Conservation (phyloP, 1,140 invertebrate species). For the Euwallacea similis region DNA sequence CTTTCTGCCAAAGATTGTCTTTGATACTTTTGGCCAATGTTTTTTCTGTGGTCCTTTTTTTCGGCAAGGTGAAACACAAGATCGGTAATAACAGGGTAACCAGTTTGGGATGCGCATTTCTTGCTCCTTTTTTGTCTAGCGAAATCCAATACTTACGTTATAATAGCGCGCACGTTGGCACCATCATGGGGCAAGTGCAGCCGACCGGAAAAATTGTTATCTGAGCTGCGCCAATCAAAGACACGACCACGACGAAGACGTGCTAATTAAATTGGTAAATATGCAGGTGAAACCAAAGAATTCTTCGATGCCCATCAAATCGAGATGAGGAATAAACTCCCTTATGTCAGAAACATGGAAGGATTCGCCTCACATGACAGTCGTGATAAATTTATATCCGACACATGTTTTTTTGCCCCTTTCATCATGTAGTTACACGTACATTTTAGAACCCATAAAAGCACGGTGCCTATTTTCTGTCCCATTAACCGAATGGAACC, state of each 20-base stretch:
- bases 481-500: conserved; percentile 21
- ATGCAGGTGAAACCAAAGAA: no score
- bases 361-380: no score
- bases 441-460: conserved; percentile 8
- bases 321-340: no score
- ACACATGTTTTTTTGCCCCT: no score
- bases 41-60: conserved; percentile 22
- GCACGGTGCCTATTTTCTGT: conserved; percentile 14
- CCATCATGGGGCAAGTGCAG: conserved; percentile 5
- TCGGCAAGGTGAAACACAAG: conserved; percentile 37
- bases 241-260: no score
- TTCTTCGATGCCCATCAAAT: no score
- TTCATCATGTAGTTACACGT: not conserved
- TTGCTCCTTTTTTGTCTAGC: conserved; percentile 36
- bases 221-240: conserved; percentile 15
- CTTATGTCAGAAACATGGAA: no score
- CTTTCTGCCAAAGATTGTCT: conserved; percentile 37
- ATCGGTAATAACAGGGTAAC: conserved; percentile 39
- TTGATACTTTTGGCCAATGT: conserved; percentile 35
- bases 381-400: no score
- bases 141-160: conserved; percentile 32
- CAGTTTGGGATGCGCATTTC: conserved; percentile 28
- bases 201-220: conserved; percentile 25
- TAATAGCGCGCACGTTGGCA: conserved; percentile 24
- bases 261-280: no score